Base-by-base conservation (phyloP, 2,888 invertebrate species). In the Brachyptera risi region DNA sequence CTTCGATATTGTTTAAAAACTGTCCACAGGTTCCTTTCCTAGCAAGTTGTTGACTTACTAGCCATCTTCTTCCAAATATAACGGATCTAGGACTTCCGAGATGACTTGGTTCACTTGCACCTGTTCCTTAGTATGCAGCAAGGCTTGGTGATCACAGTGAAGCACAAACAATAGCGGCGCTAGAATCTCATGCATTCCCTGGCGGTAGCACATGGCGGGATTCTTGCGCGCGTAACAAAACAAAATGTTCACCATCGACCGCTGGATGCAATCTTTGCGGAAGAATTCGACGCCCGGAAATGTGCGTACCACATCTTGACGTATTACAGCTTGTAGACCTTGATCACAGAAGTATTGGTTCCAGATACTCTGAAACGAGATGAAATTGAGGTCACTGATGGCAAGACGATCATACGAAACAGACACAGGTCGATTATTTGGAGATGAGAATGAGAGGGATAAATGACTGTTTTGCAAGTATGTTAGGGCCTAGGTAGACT, bases 161-260 rank as follows among this genome's bases (percentile, higher is more conserved):
- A 91, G 76, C 11, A 92, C 88, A 71, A 87, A 88, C 26, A 92
- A 77, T 54, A 92, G 74, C 0, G 91, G 91, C 1, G 91, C 92
- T 56, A 92, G 75, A 54, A 92, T 82, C 74, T 92, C 92, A 74
- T 92, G 92, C 92, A 92, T 92, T 21, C 92, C 92, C 79, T 83
- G 92, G 42, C 88, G 80, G 72, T 92, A 92, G 56, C 86, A 85
- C 68, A 90, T 80, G 64, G 80, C 75, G 0, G 85, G 80, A 74
- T 88, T 83, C 49, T 86, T 81, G 1, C 89, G 73, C 47, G 80
- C 79, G 71, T 78, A 81, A 65, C 77, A 78, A 69, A 83, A 80
- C 59, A 83, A 72, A 64, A 82, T 75, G 65, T 79, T 75, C 13
- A 84, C 83, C 90, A 92, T 88, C 66, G 85, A 75, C 67, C 85